Evolutionary conservation across 2,888 invertebrate genomes (phyloP).

Genomic region (Drosophila anceps): DNA sequence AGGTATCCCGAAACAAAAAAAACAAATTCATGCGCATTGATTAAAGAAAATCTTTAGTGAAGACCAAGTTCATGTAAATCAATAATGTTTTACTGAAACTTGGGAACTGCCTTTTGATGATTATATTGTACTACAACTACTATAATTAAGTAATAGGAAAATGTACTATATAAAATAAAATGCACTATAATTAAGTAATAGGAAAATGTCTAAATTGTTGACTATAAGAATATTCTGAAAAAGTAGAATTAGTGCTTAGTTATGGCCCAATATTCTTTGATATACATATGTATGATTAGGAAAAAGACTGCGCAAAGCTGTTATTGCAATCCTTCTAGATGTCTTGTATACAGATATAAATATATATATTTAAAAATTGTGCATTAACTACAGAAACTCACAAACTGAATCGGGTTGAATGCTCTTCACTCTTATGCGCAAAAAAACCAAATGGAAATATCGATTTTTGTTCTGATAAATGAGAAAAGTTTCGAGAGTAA

Average conservation of each 20-base stretch:
- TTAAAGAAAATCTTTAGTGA: not conserved
- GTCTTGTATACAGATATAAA: not conserved
- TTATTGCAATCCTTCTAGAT: not conserved
- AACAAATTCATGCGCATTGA: not conserved
- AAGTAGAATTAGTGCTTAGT: not conserved
- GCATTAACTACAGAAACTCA: no score
- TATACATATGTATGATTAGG: not conserved
- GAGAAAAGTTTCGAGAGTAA: no score
- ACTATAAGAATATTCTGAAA: not conserved
- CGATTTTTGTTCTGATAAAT: no score
- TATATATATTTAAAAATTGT: not conserved
- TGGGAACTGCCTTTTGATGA: not conserved
- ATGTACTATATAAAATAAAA: no score
- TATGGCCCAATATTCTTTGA: not conserved
- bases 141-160: not conserved
- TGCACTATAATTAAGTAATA: no score
- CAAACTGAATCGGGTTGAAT: no score
- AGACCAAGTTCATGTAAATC: not conserved
- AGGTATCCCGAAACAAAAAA: not conserved
- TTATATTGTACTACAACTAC: not conserved
- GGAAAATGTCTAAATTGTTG: not conserved
- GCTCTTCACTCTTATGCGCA: no score
- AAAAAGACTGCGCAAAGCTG: not conserved
- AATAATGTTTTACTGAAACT: not conserved
- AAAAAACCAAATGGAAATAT: no score